Conservation (phyloP, 2,888 invertebrate genomes). For the Campopleginae sp. region DNA sequence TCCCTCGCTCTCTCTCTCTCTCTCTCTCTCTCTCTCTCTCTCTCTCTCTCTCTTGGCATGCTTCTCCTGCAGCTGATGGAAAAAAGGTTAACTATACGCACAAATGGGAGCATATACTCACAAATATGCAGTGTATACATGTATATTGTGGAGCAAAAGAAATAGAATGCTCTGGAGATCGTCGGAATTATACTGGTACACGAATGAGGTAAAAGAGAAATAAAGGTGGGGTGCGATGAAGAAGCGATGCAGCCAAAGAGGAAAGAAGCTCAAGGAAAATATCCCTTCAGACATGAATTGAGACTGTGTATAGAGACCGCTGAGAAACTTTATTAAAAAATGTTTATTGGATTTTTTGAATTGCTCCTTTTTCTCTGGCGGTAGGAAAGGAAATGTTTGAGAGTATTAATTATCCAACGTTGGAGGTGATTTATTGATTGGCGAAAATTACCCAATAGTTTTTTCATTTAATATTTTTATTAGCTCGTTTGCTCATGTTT, state of each 20-base stretch:
- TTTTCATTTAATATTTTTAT: not conserved
- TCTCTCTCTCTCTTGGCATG: too few species aligned
- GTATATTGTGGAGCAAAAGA: slow-evolving; percentile 1
- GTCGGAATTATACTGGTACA: slow-evolving; percentile 20
- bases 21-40: not conserved
- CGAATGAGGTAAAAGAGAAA: slow-evolving; percentile 28
- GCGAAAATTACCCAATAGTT: not conserved
- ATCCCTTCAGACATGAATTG: slow-evolving; percentile 23
- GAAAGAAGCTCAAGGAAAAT: slow-evolving; percentile 36
- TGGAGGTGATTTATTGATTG: not conserved
- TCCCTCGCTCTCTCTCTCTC: not conserved
- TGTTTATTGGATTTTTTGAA: not conserved
- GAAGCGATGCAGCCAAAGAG: slow-evolving; percentile 19
- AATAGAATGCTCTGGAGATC: slow-evolving; percentile 30
- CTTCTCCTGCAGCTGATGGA: slow-evolving; percentile 13
- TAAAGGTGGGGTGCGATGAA: not conserved
- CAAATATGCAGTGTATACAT: not conserved
- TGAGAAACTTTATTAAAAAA: not conserved
- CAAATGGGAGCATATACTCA: slow-evolving; percentile 26
- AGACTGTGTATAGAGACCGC: slow-evolving; percentile 12
- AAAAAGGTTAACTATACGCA: slow-evolving; percentile 31
- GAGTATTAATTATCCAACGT: not conserved
- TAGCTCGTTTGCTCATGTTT: not conserved
- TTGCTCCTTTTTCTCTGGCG: not conserved
- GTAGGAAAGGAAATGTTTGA: not conserved